These are phyloP conservation scores for Autographa pulchrina DNA, from an alignment of 2,888 invertebrate species.

Conservation along the genomic window DNA sequence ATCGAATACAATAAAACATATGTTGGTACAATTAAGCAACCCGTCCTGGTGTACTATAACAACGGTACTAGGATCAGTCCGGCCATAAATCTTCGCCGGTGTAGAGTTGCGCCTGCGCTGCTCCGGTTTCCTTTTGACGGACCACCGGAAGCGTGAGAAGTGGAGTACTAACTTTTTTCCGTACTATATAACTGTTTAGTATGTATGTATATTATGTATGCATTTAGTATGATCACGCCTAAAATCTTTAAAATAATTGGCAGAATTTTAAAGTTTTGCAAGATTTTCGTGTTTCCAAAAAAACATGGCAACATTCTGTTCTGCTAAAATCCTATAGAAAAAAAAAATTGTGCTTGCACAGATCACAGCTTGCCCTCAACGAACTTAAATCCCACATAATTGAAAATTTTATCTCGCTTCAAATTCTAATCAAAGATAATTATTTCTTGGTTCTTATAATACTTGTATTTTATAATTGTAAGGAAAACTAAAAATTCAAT, in stretches of 20 bases:
- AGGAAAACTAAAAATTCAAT: too few relatives aligned
- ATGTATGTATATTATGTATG: background rate
- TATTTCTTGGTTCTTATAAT: too few relatives aligned
- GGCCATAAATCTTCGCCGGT: constrained; percentile 63
- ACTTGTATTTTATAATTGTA: too few relatives aligned
- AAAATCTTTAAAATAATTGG: background rate
- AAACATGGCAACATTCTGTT: too few relatives aligned
- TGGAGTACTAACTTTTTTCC: constrained; percentile 40
- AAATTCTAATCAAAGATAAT: too few relatives aligned
- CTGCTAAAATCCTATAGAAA: too few relatives aligned
- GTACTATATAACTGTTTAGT: background rate
- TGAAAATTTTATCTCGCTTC: too few relatives aligned
- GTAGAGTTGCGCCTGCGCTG: constrained; percentile 61
- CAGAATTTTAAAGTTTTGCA: background rate
- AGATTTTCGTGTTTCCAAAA: too few relatives aligned
- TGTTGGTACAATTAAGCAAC: constrained; percentile 44
- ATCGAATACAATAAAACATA: constrained; percentile 40
- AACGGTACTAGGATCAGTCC: constrained; percentile 54
- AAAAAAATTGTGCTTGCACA: too few relatives aligned
- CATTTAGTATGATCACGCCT: background rate
- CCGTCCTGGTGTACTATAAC: constrained; percentile 24
- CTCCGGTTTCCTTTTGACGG: constrained; percentile 58
- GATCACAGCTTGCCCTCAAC: too few relatives aligned
- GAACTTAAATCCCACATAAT: too few relatives aligned
- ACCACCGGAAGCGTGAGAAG: constrained; percentile 71